Conservation (phyloP, 2,888 invertebrate species). For the Agrochola circellaris region DNA sequence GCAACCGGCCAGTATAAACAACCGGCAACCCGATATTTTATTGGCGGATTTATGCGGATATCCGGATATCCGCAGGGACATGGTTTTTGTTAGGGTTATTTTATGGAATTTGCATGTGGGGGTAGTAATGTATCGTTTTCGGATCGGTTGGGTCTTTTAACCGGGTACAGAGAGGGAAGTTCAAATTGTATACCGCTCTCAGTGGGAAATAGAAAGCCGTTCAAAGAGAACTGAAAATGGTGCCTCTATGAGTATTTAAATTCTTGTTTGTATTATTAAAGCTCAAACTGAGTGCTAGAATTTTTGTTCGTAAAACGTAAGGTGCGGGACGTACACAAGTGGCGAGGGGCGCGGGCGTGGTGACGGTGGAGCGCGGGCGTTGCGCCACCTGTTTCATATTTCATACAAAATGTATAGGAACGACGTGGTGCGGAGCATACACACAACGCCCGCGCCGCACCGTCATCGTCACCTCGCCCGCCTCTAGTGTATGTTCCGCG, state of each 20-base stretch:
- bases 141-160: constrained; percentile 33
- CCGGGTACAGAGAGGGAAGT: constrained; percentile 19
- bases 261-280: neutral
- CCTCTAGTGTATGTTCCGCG: too few relatives aligned
- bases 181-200: constrained; percentile 16
- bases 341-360: too few relatives aligned
- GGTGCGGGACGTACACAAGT: too few relatives aligned
- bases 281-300: neutral
- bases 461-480: too few relatives aligned
- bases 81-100: constrained; percentile 69
- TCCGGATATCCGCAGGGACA: constrained; percentile 71
- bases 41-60: constrained; percentile 74
- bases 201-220: neutral
- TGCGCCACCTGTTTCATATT: too few relatives aligned
- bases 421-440: too few relatives aligned
- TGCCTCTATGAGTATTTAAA: neutral
- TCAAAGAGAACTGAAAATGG: constrained; percentile 5
- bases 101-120: constrained; percentile 68
- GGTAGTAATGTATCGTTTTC: constrained; percentile 56
- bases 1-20: constrained; percentile 73
- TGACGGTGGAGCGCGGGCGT: too few relatives aligned
- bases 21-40: constrained; percentile 75
- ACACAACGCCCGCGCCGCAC: too few relatives aligned
- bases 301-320: neutral
- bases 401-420: too few relatives aligned